Evolutionary conservation across 2,113 vertebrate genomes (phyloP).

Genomic region (Anhinga rufa): DNA sequence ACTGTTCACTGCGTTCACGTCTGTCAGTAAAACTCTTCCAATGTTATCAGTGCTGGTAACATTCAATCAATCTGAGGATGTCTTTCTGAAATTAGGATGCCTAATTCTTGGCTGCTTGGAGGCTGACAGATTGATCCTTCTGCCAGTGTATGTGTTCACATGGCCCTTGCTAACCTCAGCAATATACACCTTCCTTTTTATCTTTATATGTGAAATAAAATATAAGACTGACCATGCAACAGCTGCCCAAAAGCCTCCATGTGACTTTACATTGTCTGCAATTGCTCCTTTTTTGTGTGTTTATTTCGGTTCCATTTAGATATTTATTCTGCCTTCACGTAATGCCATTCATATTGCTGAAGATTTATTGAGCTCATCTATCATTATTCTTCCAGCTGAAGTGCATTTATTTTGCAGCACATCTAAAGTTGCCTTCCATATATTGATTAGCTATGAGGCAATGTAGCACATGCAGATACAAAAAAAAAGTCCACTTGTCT

Average conservation of each 20-base stretch:
- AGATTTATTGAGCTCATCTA: background rate
- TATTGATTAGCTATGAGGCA: background rate
- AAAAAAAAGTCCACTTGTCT: background rate
- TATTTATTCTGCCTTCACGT: background rate
- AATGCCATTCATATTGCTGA: background rate
- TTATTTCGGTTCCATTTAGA: background rate
- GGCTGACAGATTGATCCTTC: background rate
- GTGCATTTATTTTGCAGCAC: background rate
- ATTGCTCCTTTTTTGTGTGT: background rate
- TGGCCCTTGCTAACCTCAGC: background rate
- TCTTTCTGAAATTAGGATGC: background rate
- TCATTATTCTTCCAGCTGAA: background rate
- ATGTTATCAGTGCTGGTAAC: background rate
- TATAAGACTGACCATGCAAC: background rate
- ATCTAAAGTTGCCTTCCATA: background rate
- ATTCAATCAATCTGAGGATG: background rate
- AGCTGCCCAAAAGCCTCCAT: background rate
- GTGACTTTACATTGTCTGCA: background rate
- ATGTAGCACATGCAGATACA: background rate
- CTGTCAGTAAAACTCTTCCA: background rate
- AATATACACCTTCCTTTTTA: background rate
- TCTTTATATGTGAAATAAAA: background rate
- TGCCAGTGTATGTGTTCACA: accelerated
- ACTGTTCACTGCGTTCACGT: background rate
- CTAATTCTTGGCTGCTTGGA: background rate